A percentile compares a stretch with the other conserved stretches of the same genome.
Evolutionary conservation across 2,797 vertebrate species (phyloP).

Genomic region (Ceyx erithaca): DNA sequence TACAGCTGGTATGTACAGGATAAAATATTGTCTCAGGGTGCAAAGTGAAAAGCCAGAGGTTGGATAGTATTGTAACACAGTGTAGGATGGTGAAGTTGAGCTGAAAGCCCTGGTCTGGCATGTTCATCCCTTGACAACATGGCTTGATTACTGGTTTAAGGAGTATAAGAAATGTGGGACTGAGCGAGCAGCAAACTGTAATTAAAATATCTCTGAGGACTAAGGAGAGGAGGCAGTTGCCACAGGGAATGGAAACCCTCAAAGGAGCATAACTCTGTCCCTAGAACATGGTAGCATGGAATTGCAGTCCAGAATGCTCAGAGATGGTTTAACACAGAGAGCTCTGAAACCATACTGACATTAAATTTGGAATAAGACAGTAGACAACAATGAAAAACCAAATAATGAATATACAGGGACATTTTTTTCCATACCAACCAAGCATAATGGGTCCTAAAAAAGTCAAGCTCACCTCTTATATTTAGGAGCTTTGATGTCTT

Average conservation of each 20-base stretch:
- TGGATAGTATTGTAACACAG: background rate
- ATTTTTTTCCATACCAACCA: background rate
- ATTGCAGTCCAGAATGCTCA: accelerated
- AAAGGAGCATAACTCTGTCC: background rate
- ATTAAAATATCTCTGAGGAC: background rate
- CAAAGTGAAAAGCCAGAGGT: background rate
- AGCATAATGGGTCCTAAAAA: background rate
- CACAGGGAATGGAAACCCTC: background rate
- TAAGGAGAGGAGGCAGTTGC: background rate
- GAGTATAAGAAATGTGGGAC: background rate
- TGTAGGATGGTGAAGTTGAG: background rate
- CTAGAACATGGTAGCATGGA: background rate
- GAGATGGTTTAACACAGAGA: background rate
- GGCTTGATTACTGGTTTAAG: background rate
- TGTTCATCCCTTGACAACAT: accelerated
- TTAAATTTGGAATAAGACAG: background rate
- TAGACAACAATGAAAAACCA: background rate
- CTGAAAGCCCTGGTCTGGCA: background rate
- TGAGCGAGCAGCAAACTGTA: background rate
- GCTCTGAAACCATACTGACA: background rate
- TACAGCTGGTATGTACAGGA: background rate
- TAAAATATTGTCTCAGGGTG: background rate
- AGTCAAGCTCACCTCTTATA: background rate
- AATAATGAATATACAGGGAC: background rate
- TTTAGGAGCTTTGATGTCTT: background rate